Percentiles rank a stretch among this genome's conserved stretches.
phyloP scores from a whole-genome alignment of 2,888 invertebrate species.

The Idaea aversata region DNA sequence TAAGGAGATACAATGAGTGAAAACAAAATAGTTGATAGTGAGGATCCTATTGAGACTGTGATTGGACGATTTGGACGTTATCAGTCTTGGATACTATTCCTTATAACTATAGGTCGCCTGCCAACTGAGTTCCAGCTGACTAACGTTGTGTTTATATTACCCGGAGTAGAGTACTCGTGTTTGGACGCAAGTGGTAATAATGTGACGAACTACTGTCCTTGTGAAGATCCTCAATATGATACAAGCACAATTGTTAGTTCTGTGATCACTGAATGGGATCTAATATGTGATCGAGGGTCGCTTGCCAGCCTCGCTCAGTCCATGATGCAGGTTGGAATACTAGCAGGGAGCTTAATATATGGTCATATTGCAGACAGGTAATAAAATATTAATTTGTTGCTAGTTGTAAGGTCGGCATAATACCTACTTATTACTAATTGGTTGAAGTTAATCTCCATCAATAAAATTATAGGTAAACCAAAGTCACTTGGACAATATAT shows the following conservation, averaged over 20 bases:
- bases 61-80: conserved; percentile 79
- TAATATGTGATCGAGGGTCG: conserved; percentile 79
- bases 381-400: conserved; percentile 4
- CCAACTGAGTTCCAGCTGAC: conserved; percentile 80
- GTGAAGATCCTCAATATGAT: conserved; percentile 75
- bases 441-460: too few relatives aligned
- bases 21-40: conserved; percentile 14
- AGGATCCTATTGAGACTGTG: conserved; percentile 60
- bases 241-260: conserved; percentile 74
- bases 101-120: conserved; percentile 73
- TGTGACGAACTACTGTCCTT: conserved; percentile 63
- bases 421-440: neutral
- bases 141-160: conserved; percentile 79
- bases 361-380: conserved; percentile 77
- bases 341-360: conserved; percentile 77
- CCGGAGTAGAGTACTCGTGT: conserved; percentile 73
- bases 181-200: conserved; percentile 53
- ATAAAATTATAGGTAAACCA: too few relatives aligned
- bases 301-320: conserved; percentile 79
- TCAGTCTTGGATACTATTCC: conserved; percentile 73
- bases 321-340: conserved; percentile 78
- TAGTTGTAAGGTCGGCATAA: neutral
- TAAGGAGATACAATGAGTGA: neutral
- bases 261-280: conserved; percentile 81
- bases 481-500: neutral